Evolutionary conservation across 2,888 invertebrate genomes (phyloP), one percentile per base, ranked within the genome.

Genomic region (Adelognathus sp.): DNA sequence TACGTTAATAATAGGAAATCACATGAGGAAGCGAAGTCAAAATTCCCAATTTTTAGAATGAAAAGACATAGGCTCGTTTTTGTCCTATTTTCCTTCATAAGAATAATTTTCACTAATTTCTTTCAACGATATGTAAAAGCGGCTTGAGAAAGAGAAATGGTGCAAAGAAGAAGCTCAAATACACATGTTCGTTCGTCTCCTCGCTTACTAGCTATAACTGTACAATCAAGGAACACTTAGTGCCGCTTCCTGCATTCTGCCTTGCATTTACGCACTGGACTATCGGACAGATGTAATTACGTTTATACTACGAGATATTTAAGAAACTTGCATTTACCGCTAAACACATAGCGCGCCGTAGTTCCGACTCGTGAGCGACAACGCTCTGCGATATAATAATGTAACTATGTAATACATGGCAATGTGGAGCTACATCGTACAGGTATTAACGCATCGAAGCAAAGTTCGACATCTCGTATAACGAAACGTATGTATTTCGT

Each of bases 211-310:
- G 16, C 14, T 58, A 36, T 60, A 76, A 73, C 72, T 67, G 72
- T 72, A 75, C 27, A 27, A 60, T 50, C 52, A 44, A 2, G 39
- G 61, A 54, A 66, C 24, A 54, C 21, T 67, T 56, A 61, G 67
- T 73, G 36, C 31, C 77, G 72, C 67, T 72, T 67, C 67, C 61
- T 72, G 60, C 61, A 77, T 72, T 50, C 52, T 14, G 21, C 18
- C 24, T 11, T 14, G 33, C 14, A 14, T 31, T 36, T n/a, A 63
- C 46, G 29, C 61, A 41, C 27, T 27, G 11, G 29, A 44, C 44
- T 64, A 64, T 64, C 33, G 21, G 46, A 64, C 16, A 29, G 31
- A 46, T 46, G 63, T 50, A 64, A 64, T 64, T 46, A 46, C 21
- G 21, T 63, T 63, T 46, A n/a, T 33, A 24, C 46, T n/a, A n/a